Evolutionary conservation across 2,888 invertebrate genomes (phyloP), one percentile per base, ranked within the genome.

Genomic region (Polyploca ridens): DNA sequence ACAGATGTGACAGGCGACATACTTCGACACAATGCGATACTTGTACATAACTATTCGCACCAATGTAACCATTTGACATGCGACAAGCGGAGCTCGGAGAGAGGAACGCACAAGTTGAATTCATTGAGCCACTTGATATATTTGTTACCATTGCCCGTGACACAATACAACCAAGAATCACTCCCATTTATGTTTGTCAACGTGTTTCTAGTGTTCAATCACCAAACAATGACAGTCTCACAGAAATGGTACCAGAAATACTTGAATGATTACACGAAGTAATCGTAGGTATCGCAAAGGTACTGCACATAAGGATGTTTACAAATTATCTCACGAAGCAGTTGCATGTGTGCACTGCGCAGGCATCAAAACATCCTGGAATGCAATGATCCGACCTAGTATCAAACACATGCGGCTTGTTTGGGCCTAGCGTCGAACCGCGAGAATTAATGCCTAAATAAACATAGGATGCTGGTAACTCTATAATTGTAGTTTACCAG

Each of bases 21-120:
- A 85, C 83, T 81, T 82, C 69, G 69, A 78, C 72, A 85, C 82
- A 85, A 84, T 79, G 74, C 76, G 69, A 76, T 73, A 78, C 66
- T 69, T 64, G 64, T 66, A 67, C 72, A 77, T 74, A 73, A 70
- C 66, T 73, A 72, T 64, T 69, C 63, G 66, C 60, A 68, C 63
- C 44, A 62, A 35, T 33, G 61, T 44, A 64, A 59, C 58, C 44
- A 49, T 62, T 62, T 58, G 64, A 64, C 62, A 63, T 63, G 64
- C 35, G 57, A 62, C 64, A 62, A 62, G 33, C 61, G 27, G 41
- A 19, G 16, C 54, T 11, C 10, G 60, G 38, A 41, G 61, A 61
- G 27, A 61, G 41, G 54, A 19, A 54, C 54, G 54, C 41, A 61
- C 41, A 61, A 61, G 41, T 61, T 61, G 27, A 61, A 61, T 61